A percentile compares a stretch with the other conserved stretches of the same genome.
Conservation (phyloP, 2,888 invertebrate species). For the Lepas anatifera region DNA sequence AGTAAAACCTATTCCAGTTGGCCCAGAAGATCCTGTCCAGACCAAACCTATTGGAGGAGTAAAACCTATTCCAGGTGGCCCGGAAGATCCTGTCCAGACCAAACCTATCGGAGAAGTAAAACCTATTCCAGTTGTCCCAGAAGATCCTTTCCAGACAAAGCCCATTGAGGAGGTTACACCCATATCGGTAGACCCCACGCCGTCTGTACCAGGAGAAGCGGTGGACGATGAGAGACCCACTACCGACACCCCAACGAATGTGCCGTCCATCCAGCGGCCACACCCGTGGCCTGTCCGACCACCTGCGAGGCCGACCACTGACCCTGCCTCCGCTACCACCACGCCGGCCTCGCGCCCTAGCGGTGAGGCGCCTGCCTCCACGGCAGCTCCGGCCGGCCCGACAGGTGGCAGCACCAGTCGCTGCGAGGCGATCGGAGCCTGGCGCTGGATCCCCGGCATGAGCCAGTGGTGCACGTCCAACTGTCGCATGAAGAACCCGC, state of each 20-base stretch:
- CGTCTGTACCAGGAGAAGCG: too few relatives aligned
- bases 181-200: too few relatives aligned
- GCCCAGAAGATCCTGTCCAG: not conserved
- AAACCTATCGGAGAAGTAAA: not conserved
- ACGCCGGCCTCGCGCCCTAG: too few relatives aligned
- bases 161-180: not conserved
- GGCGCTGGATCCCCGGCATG: slow-evolving; percentile 1
- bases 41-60: not conserved
- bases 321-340: too few relatives aligned
- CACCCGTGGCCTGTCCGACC: not conserved
- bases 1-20: too few relatives aligned
- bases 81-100: not conserved
- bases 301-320: not conserved
- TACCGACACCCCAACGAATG: not conserved
- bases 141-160: not conserved
- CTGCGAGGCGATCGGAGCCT: not conserved
- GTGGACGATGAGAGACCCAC: too few relatives aligned
- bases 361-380: too few relatives aligned
- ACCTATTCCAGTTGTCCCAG: not conserved
- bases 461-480: slow-evolving; percentile 1
- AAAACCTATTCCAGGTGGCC: not conserved
- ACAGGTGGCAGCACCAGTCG: not conserved
- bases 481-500: slow-evolving; percentile 8
- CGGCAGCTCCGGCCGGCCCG: not conserved
- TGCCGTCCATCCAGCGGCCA: not conserved